These are phyloP conservation scores for Brachionus calyciflorus DNA, from an alignment of 1,140 invertebrate genomes.

Conservation along the genomic window DNA sequence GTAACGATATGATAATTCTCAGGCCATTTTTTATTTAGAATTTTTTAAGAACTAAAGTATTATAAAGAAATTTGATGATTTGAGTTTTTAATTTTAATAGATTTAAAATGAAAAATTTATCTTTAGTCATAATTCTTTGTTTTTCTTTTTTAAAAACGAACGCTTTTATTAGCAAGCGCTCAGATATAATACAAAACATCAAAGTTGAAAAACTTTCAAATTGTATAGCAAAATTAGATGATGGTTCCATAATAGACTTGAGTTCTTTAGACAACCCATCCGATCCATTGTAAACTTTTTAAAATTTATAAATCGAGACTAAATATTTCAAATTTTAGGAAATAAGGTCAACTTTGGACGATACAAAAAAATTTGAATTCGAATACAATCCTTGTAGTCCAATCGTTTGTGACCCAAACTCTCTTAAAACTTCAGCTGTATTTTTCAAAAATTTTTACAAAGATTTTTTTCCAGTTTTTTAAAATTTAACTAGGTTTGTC, in stretches of 20 bases:
- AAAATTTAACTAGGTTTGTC: not conserved
- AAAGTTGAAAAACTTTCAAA: not conserved
- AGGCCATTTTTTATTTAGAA: no score
- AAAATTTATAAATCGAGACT: no score
- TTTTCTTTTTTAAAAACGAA: not conserved
- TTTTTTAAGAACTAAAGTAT: no score
- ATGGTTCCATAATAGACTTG: conserved; percentile 14
- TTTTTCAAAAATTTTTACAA: no score
- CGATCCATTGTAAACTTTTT: not conserved
- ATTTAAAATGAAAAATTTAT: no score
- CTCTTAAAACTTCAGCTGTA: not conserved
- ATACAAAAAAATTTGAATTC: not conserved
- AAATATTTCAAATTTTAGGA: no score
- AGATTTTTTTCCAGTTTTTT: no score
- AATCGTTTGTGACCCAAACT: not conserved
- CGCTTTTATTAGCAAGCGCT: not conserved
- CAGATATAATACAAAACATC: not conserved
- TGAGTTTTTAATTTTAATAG: no score
- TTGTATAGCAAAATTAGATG: conserved; percentile 38
- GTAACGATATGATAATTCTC: no score
- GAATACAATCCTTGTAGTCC: conserved; percentile 3
- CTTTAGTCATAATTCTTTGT: no score
- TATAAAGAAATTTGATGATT: no score
- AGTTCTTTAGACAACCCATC: conserved; percentile 29
- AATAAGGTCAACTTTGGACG: not conserved